Percentiles rank a stretch among this genome's conserved stretches.
These are phyloP conservation scores for Hoplodrina blanda DNA, from an alignment of 2,888 invertebrate species.

Conservation along the genomic window DNA sequence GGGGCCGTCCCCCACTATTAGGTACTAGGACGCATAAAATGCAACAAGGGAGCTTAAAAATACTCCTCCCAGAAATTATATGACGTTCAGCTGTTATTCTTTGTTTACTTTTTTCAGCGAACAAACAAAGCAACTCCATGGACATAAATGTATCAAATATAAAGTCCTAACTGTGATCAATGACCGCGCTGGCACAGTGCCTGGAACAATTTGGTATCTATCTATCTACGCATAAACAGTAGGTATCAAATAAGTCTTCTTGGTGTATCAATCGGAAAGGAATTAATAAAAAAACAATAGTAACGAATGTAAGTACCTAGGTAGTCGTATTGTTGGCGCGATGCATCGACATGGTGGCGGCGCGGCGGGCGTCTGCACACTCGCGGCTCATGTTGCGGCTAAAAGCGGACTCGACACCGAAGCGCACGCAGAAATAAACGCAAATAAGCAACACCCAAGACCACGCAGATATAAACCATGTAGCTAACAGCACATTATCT, in stretches of 20 bases:
- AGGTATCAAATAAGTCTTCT: constrained; percentile 45
- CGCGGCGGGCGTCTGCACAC: constrained; percentile 66
- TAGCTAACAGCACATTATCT: constrained; percentile 67
- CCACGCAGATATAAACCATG: constrained; percentile 70
- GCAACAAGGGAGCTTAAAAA: constrained; percentile 41
- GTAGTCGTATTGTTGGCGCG: constrained; percentile 77
- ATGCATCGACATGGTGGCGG: constrained; percentile 74
- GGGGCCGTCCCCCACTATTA: constrained; percentile 59
- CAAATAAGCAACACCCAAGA: constrained; percentile 78
- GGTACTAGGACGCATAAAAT: constrained; percentile 58
- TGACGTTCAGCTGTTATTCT: constrained; percentile 23
- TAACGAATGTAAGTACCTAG: constrained; percentile 52
- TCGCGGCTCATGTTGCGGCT: constrained; percentile 85
- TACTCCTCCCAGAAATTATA: constrained; percentile 30
- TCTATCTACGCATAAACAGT: constrained; percentile 41
- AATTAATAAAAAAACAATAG: constrained; percentile 60
- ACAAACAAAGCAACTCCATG: constrained; percentile 45
- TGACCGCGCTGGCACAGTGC: constrained; percentile 50
- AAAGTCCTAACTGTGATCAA: constrained; percentile 50
- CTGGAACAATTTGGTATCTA: constrained; percentile 50
- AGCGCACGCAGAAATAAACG: constrained; percentile 84
- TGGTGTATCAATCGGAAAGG: constrained; percentile 58
- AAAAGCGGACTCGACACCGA: constrained; percentile 82
- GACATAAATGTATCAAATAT: constrained; percentile 44
- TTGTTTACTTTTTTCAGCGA: constrained; percentile 15